These are phyloP conservation scores for Bradypodion ventrale DNA, from an alignment of 2,797 vertebrate genomes.

Conservation along the genomic window DNA sequence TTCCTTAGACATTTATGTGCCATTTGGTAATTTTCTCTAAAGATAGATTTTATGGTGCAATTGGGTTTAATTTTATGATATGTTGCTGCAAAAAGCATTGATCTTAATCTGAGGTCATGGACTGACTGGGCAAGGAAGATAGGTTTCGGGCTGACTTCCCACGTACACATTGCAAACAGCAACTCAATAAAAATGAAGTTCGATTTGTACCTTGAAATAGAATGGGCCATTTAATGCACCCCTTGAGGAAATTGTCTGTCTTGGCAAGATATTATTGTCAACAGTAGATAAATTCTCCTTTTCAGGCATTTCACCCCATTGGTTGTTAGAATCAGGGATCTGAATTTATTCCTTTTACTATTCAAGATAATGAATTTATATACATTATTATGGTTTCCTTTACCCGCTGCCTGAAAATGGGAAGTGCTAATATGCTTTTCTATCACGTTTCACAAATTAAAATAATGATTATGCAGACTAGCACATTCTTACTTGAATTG, in stretches of 20 bases:
- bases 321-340: not conserved
- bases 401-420: constrained; percentile 2
- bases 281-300: not conserved
- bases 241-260: constrained; percentile 30
- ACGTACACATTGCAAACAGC: not conserved
- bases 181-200: constrained; percentile 35
- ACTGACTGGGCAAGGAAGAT: not conserved
- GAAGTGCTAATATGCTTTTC: not conserved
- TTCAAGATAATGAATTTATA: not conserved
- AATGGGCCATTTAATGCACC: constrained; percentile 39
- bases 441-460: not conserved
- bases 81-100: not conserved
- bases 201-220: constrained; percentile 46
- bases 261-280: constrained; percentile 15
- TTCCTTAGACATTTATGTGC: not conserved
- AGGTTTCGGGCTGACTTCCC: constrained; percentile 23
- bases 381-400: constrained; percentile 1
- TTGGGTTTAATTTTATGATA: not conserved
- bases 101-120: constrained; percentile 4
- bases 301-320: not conserved
- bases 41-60: not conserved
- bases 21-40: not conserved
- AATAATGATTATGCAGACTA: not conserved
- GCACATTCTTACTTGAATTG: not conserved
- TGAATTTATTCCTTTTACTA: not conserved